Percentiles rank a stretch among this genome's conserved stretches.
Conservation (phyloP, 2,888 invertebrate genomes). For the Drosophila neutralis region DNA sequence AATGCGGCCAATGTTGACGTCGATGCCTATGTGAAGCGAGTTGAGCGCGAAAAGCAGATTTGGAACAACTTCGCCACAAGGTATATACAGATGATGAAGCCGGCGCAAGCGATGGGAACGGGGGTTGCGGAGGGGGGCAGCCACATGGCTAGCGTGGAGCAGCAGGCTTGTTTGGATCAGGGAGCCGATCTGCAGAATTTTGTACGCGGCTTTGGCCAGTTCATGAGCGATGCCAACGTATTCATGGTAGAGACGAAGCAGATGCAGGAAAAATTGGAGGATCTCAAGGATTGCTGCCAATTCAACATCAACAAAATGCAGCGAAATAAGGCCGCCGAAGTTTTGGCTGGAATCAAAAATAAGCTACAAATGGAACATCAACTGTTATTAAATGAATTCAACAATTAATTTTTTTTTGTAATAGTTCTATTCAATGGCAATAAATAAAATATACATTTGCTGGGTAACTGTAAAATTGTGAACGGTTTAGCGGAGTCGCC, state of each 20-base stretch:
- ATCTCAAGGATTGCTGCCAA: constrained; percentile 56
- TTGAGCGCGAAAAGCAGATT: constrained; percentile 60
- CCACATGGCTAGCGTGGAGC: constrained; percentile 61
- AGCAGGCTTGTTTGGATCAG: constrained; percentile 66
- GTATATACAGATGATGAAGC: constrained; percentile 1
- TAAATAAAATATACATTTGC: not conserved
- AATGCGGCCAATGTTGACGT: not conserved
- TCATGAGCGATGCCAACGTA: constrained; percentile 57
- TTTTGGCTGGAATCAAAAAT: constrained; percentile 31
- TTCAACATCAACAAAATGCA: constrained; percentile 31
- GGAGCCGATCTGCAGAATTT: constrained; percentile 70
- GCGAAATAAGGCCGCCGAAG: constrained; percentile 31
- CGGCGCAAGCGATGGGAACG: constrained; percentile 13
- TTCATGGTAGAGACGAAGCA: constrained; percentile 68
- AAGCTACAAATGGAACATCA: not conserved
- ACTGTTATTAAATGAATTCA: not conserved
- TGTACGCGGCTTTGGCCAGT: constrained; percentile 65
- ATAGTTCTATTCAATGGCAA: not conserved
- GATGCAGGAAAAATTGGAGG: constrained; percentile 58
- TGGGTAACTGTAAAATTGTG: not conserved
- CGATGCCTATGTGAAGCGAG: constrained; percentile 42
- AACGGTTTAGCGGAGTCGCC: not conserved
- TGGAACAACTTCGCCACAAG: constrained; percentile 56
- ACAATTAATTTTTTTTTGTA: not conserved
- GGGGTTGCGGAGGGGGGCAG: no score